Percentiles rank a stretch among this genome's conserved stretches.
Evolutionary conservation across 2,113 vertebrate genomes (phyloP).

Genomic region (Vombatus ursinus): DNA sequence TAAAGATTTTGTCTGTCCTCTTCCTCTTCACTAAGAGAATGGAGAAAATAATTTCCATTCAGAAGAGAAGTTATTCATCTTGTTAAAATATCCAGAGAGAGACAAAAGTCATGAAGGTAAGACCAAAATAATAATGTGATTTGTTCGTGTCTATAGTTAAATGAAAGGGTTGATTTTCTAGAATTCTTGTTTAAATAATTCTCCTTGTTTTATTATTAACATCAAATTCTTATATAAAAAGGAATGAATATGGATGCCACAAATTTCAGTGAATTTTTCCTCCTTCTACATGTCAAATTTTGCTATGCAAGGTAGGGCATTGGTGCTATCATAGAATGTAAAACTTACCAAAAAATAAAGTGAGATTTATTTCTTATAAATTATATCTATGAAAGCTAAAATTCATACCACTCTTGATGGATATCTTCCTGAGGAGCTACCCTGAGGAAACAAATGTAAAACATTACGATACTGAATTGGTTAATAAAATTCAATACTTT

Average conservation of each 20-base stretch:
- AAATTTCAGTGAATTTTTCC: background rate
- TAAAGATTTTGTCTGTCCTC: background rate
- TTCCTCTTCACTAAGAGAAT: constrained; percentile 13
- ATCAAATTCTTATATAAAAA: background rate
- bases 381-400: background rate
- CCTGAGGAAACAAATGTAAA: constrained; percentile 33
- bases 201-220: background rate
- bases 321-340: background rate
- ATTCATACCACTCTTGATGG: background rate
- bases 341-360: constrained; percentile 1
- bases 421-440: background rate
- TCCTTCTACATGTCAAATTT: background rate
- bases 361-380: background rate
- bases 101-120: background rate
- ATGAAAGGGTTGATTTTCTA: constrained; percentile 19
- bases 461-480: background rate
- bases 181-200: background rate
- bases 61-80: background rate
- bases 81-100: background rate
- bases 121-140: background rate
- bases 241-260: background rate
- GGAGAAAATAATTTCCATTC: background rate
- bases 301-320: background rate
- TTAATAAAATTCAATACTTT: constrained; percentile 1
- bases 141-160: background rate